A percentile compares a stretch with the other conserved stretches of the same genome.
Evolutionary conservation across 1,140 invertebrate species (phyloP).

Genomic region (Drosophila mauritiana): DNA sequence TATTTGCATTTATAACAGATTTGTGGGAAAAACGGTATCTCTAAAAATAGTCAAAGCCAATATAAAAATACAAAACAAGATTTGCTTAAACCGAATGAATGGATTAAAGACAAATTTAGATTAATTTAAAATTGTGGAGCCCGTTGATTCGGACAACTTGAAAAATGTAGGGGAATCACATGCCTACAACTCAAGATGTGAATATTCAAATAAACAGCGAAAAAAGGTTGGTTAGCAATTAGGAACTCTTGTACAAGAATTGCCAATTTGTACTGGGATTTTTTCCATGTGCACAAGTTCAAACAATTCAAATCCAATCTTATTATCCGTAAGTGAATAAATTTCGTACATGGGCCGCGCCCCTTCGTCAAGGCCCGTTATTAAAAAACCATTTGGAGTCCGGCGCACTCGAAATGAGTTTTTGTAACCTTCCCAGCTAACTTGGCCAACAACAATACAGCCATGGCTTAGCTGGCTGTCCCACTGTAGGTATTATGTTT

Average conservation of each 20-base stretch:
- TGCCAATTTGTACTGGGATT: conserved; percentile 21
- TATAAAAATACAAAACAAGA: not conserved
- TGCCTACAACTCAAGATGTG: not conserved
- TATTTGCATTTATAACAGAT: conserved; percentile 15
- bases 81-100: not conserved
- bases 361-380: conserved; percentile 45
- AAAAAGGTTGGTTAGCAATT: conserved; percentile 9
- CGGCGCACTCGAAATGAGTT: conserved; percentile 29
- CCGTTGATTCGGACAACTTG: not conserved
- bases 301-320: conserved; percentile 31
- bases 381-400: conserved; percentile 42
- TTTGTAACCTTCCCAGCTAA: conserved; percentile 44
- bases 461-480: conserved; percentile 23
- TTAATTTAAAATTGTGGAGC: not conserved
- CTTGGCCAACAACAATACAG: conserved; percentile 32
- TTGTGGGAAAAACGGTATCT: not conserved
- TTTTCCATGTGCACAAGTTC: not conserved
- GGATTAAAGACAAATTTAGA: not conserved
- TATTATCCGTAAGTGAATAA: conserved; percentile 48
- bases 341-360: conserved; percentile 41
- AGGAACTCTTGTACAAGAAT: conserved; percentile 24
- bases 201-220: not conserved
- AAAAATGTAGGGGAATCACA: not conserved
- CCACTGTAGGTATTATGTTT: conserved; percentile 61
- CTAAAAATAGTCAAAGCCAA: conserved; percentile 3